These are phyloP conservation scores for Eptatretus burgeri DNA, from an alignment of 2,113 vertebrate genomes.

Conservation along the genomic window DNA sequence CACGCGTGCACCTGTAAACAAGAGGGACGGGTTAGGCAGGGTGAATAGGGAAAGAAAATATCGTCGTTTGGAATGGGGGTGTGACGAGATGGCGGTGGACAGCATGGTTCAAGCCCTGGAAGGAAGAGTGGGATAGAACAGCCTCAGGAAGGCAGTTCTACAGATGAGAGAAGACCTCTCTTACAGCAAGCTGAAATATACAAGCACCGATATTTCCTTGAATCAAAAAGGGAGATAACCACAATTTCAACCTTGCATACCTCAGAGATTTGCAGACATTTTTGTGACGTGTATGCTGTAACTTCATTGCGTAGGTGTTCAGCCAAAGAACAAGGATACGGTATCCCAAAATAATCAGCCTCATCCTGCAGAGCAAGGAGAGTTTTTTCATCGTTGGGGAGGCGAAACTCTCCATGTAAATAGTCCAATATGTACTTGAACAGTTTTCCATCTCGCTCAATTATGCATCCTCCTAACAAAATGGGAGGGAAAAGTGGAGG, in stretches of 20 bases:
- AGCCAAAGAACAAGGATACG: conserved; percentile 21
- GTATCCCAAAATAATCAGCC: conserved; percentile 31
- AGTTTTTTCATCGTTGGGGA: conserved; percentile 19
- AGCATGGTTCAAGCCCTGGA: too few species aligned
- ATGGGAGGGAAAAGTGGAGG: too few species aligned
- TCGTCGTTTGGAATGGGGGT: too few species aligned
- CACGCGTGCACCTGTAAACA: too few species aligned
- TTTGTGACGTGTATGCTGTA: conserved; percentile 23
- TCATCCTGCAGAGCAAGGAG: conserved; percentile 21
- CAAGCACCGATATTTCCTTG: too few species aligned
- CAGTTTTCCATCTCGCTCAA: conserved; percentile 20
- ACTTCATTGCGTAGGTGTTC: conserved; percentile 30
- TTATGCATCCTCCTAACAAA: conserved; percentile 20
- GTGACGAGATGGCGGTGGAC: too few species aligned
- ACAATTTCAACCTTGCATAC: not conserved
- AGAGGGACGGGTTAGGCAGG: too few species aligned
- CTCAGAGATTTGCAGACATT: conserved; percentile 15
- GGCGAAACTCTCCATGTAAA: conserved; percentile 22
- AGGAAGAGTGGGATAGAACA: too few species aligned
- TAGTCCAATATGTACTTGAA: conserved; percentile 32
- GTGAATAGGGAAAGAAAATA: too few species aligned
- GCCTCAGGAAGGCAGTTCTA: not conserved
- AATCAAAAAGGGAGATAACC: too few species aligned
- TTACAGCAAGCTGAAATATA: not conserved
- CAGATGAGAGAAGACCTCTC: not conserved